These are phyloP conservation scores for Fukomys damarensis DNA, from an alignment of 2,113 vertebrate species.

Conservation along the genomic window DNA sequence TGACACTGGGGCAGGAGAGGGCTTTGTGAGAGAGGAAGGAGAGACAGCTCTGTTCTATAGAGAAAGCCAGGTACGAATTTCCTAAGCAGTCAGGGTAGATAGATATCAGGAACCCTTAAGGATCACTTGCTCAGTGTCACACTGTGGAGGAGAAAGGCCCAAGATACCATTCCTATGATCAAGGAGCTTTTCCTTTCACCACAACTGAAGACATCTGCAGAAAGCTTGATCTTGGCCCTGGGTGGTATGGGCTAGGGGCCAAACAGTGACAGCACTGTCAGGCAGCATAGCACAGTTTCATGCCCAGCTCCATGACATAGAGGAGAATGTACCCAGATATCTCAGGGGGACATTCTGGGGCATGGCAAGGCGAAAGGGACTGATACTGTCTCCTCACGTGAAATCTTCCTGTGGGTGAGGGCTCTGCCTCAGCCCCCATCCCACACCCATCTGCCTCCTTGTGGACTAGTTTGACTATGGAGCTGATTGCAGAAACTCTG, in stretches of 20 bases:
- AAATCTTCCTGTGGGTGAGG: neutral
- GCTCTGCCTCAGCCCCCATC: neutral
- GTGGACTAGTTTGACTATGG: neutral
- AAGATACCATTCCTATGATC: neutral
- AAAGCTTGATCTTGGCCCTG: conserved; percentile 42
- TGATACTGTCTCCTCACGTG: neutral
- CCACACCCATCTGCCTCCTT: neutral
- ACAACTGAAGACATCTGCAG: conserved; percentile 37
- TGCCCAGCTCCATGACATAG: neutral
- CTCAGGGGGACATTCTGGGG: neutral
- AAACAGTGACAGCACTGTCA: conserved; percentile 58
- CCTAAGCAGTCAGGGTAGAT: neutral
- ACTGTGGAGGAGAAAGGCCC: neutral
- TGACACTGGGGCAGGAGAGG: neutral
- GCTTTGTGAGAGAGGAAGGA: neutral
- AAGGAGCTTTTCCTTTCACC: neutral
- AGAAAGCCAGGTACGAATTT: neutral
- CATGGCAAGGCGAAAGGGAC: neutral
- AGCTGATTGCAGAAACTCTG: neutral
- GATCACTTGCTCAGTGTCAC: neutral
- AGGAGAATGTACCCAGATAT: neutral
- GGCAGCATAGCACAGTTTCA: conserved; percentile 50
- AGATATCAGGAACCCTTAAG: neutral
- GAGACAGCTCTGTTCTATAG: neutral
- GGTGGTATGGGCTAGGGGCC: conserved; percentile 66